A percentile compares a stretch with the other conserved stretches of the same genome.
These are phyloP conservation scores for Lepisosteus osseus DNA, from an alignment of 2,113 vertebrate genomes.

Conservation along the genomic window DNA sequence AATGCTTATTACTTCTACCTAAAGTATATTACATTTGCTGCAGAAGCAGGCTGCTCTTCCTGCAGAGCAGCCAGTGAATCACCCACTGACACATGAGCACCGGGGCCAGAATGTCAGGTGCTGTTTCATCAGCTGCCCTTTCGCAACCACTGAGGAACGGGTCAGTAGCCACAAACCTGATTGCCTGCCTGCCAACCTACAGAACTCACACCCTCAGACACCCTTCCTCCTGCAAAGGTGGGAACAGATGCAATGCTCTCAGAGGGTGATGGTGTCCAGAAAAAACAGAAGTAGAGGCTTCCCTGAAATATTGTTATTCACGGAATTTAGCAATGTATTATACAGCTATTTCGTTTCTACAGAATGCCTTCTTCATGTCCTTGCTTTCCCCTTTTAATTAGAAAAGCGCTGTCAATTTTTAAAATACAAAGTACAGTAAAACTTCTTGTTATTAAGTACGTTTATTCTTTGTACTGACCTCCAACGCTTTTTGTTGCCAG, in stretches of 20 bases:
- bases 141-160: conserved; percentile 52
- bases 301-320: no score
- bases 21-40: conserved; percentile 1
- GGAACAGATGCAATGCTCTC: not conserved
- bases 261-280: not conserved
- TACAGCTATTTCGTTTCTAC: no score
- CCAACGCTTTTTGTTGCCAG: no score
- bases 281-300: no score
- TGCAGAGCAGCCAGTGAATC: conserved; percentile 68
- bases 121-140: conserved; percentile 65
- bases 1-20: not conserved
- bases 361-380: no score
- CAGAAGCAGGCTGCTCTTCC: conserved; percentile 51
- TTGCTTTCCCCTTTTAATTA: not conserved
- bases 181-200: conserved; percentile 48
- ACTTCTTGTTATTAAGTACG: no score
- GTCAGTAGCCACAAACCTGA: conserved; percentile 45
- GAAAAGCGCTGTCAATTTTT: not conserved
- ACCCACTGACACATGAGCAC: conserved; percentile 61
- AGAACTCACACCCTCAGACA: conserved; percentile 27
- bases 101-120: conserved; percentile 69
- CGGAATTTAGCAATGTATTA: no score
- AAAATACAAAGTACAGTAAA: no score
- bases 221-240: conserved; percentile 30
- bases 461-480: no score